These are phyloP conservation scores for Cromileptes altivelis DNA, from an alignment of 2,113 vertebrate species.

Conservation along the genomic window DNA sequence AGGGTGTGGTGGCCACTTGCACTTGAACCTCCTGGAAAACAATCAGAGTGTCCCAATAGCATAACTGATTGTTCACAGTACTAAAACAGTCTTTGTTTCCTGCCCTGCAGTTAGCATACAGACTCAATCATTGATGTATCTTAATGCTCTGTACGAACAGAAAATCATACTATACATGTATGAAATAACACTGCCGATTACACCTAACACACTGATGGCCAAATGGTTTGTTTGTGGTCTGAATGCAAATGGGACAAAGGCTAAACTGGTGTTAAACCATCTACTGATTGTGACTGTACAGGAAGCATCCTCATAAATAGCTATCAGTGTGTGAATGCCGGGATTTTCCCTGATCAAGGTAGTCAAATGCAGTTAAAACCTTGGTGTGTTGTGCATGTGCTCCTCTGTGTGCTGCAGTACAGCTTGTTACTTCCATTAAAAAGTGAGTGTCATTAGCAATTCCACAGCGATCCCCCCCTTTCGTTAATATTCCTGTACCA, in stretches of 20 bases:
- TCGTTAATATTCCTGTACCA: no score
- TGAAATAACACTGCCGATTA: not conserved
- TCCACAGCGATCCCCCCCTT: not conserved
- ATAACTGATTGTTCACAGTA: not conserved
- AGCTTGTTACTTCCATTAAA: not conserved
- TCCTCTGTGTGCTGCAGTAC: not conserved
- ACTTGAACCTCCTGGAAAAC: not conserved
- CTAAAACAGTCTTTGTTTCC: not conserved
- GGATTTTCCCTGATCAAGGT: not conserved
- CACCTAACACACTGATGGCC: not conserved
- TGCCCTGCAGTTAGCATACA: no score
- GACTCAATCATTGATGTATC: no score
- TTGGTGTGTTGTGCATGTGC: not conserved
- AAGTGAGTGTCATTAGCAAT: not conserved
- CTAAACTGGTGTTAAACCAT: not conserved
- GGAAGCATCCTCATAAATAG: not conserved
- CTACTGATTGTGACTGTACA: not conserved
- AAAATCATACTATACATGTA: no score
- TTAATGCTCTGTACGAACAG: no score
- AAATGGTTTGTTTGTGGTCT: not conserved
- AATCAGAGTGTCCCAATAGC: not conserved
- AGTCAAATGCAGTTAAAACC: not conserved
- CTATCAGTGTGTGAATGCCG: no score
- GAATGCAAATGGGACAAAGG: not conserved
- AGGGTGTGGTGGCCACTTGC: slow-evolving; percentile 20